Evolutionary conservation across 2,797 vertebrate species (phyloP).

Genomic region (Dicrostonyx torquatus): DNA sequence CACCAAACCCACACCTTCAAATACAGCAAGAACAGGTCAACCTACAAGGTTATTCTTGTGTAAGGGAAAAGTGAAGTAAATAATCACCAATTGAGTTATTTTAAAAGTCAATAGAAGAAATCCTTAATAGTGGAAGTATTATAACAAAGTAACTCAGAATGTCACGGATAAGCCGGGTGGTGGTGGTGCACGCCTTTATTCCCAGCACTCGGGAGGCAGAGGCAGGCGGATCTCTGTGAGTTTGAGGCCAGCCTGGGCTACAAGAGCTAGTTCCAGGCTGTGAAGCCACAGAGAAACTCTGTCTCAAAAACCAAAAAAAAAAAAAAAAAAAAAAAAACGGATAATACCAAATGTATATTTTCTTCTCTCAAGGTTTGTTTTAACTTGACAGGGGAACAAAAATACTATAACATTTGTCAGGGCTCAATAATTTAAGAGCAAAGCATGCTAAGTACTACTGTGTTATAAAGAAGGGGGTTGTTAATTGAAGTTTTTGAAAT

Average conservation of each 20-base stretch:
- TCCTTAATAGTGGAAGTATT: not conserved
- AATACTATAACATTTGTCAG: not conserved
- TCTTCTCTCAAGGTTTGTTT: not conserved
- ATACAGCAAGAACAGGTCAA: not conserved
- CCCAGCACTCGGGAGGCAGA: no score
- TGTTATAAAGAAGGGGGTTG: not conserved
- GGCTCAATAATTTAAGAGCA: not conserved
- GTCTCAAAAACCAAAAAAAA: no score
- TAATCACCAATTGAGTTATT: not conserved
- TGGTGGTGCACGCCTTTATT: no score
- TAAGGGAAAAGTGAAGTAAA: not conserved
- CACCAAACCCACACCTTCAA: not conserved
- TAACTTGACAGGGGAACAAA: not conserved
- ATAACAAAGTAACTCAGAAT: not conserved
- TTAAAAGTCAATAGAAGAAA: not conserved
- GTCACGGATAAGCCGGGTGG: no score
- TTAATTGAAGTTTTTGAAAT: not conserved
- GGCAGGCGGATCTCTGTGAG: no score
- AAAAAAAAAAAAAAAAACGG: no score
- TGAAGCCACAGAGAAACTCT: no score
- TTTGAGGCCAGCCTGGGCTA: no score
- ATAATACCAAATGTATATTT: not conserved
- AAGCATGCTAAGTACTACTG: rapidly evolving
- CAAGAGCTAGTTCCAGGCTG: no score
- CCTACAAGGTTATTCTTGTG: no score